Evolutionary conservation across 2,888 invertebrate genomes (phyloP).

Genomic region (Euzetes globulus): DNA sequence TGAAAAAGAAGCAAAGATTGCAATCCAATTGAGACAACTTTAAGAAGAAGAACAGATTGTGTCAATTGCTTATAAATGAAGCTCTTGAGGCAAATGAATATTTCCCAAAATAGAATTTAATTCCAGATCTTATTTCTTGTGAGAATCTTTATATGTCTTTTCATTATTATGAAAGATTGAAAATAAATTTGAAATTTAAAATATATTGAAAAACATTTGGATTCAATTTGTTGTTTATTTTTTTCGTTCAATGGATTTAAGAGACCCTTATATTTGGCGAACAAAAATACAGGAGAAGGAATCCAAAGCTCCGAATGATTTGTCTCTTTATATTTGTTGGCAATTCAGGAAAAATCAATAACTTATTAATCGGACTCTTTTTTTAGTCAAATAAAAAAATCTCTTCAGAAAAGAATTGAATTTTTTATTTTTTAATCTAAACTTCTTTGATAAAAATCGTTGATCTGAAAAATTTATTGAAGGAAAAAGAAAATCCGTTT

Average conservation of each 20-base stretch:
- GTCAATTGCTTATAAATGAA: neutral
- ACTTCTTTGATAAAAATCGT: too few relatives aligned
- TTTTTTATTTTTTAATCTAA: too few relatives aligned
- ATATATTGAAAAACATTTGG: neutral
- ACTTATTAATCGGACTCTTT: too few relatives aligned
- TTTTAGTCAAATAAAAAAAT: too few relatives aligned
- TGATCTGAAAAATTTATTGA: too few relatives aligned
- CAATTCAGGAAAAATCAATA: too few relatives aligned
- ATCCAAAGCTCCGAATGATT: neutral
- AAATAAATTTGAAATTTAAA: conserved; percentile 2
- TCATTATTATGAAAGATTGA: neutral
- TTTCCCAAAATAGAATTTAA: neutral
- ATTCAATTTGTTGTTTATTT: neutral
- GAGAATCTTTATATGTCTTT: neutral
- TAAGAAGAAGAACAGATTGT: too few relatives aligned
- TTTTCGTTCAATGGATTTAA: neutral
- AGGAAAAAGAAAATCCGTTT: too few relatives aligned
- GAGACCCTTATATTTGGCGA: conserved; percentile 1
- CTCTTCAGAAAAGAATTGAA: too few relatives aligned
- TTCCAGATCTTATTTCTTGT: neutral
- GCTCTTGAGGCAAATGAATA: neutral
- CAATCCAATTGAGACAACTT: too few relatives aligned
- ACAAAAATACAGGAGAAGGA: neutral
- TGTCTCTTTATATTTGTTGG: neutral
- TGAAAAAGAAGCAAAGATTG: too few relatives aligned